Percentiles rank a stretch among this genome's conserved stretches.
Conservation (phyloP, 2,113 vertebrate genomes). For the Rhabdomys dilectus region DNA sequence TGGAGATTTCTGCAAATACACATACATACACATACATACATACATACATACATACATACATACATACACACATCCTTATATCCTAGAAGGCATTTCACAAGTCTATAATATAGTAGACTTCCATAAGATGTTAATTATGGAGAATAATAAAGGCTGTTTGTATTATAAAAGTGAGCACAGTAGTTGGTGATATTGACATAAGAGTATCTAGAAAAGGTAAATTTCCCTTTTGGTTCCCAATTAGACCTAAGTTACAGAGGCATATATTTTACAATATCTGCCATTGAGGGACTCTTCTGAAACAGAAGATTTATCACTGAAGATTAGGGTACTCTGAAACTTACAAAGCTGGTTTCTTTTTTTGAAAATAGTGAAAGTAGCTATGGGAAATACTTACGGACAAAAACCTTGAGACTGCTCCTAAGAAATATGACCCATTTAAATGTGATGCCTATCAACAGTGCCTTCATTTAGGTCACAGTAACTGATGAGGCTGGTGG, state of each 20-base stretch:
- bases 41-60: neutral
- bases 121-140: neutral
- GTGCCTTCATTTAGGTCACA: neutral
- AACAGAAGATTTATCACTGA: neutral
- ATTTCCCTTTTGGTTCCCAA: neutral
- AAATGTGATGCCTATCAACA: neutral
- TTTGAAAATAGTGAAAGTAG: neutral
- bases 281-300: neutral
- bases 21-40: neutral
- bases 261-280: constrained; percentile 30
- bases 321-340: neutral
- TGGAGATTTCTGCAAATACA: neutral
- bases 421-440: neutral
- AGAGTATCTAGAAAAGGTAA: constrained; percentile 20
- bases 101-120: neutral
- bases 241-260: neutral
- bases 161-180: neutral
- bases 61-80: neutral
- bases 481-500: neutral
- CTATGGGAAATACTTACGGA: neutral
- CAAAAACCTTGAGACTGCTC: neutral
- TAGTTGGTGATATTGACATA: neutral
- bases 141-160: neutral
- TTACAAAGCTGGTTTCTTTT: neutral
- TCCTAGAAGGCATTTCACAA: neutral